A percentile compares a stretch with the other conserved stretches of the same genome.
These are phyloP conservation scores for Phacellophora camtschatica DNA, from an alignment of 30 jellyfish, hydroid and myxozoan genomes.

Conservation along the genomic window DNA sequence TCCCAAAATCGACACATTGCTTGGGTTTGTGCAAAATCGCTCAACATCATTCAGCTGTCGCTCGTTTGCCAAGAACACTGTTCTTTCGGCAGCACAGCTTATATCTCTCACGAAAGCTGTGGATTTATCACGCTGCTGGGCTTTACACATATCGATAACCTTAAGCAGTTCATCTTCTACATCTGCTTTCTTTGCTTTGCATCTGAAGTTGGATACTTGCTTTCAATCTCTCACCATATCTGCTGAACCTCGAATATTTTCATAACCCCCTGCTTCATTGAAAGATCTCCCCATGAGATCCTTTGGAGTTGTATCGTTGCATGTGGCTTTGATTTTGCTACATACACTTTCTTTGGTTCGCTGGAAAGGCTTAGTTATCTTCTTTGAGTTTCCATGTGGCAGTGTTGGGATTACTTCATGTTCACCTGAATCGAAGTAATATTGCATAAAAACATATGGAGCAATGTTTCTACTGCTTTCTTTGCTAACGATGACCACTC, in stretches of 20 bases:
- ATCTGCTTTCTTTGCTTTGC: not conserved
- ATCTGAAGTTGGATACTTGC: not conserved
- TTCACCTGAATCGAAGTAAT: not conserved
- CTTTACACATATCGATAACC: not conserved
- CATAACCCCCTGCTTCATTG: constrained; percentile 16
- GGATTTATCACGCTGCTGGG: not conserved
- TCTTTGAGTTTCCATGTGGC: constrained; percentile 27
- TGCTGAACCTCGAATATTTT: not conserved
- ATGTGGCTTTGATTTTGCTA: not conserved
- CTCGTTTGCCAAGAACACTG: constrained; percentile 5
- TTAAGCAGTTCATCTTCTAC: not conserved
- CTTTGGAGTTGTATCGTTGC: not conserved
- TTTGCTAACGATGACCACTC: not conserved
- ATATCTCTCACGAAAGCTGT: not conserved
- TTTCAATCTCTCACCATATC: not conserved
- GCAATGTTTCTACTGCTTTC: not conserved
- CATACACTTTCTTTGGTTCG: not conserved
- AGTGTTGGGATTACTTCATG: not conserved
- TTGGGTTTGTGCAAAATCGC: constrained; percentile 11
- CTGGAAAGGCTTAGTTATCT: not conserved
- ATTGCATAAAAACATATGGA: not conserved
- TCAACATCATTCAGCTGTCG: constrained; percentile 7
- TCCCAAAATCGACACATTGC: not conserved
- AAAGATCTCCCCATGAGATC: not conserved
- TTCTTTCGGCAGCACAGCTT: not conserved